Percentiles rank a stretch among this genome's conserved stretches.
phyloP scores from a whole-genome alignment of 2,888 invertebrate species.

The Acheta domesticus region DNA sequence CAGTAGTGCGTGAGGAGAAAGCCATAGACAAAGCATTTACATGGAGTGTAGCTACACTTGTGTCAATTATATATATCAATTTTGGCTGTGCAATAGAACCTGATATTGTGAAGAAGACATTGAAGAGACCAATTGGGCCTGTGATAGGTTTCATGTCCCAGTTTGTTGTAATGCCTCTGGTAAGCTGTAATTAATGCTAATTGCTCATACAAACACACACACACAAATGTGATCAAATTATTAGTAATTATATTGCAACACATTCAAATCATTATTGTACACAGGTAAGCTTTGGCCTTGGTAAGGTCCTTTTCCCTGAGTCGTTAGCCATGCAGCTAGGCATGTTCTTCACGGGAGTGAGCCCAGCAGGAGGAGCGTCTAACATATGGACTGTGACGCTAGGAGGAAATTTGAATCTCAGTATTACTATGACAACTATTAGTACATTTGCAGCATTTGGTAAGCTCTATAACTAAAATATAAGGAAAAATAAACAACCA shows the following conservation, averaged over 20 bases:
- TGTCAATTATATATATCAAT: slow-evolving; percentile 80
- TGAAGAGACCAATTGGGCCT: slow-evolving; percentile 73
- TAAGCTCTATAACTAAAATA: slow-evolving; percentile 44
- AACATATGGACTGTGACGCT: slow-evolving; percentile 94
- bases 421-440: slow-evolving; percentile 91
- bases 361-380: slow-evolving; percentile 92
- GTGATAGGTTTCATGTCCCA: slow-evolving; percentile 74
- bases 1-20: slow-evolving; percentile 59
- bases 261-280: neutral
- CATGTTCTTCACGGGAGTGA: slow-evolving; percentile 84
- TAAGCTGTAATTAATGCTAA: slow-evolving; percentile 48
- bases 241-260: neutral
- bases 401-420: slow-evolving; percentile 88
- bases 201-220: neutral
- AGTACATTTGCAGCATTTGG: slow-evolving; percentile 85
- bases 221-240: neutral
- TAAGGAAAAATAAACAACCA: neutral
- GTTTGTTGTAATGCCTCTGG: slow-evolving; percentile 81
- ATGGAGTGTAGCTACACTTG: slow-evolving; percentile 68
- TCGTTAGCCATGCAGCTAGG: slow-evolving; percentile 72
- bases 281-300: slow-evolving; percentile 72
- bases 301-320: slow-evolving; percentile 66
- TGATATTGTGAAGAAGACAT: slow-evolving; percentile 60
- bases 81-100: slow-evolving; percentile 87
- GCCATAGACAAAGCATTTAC: slow-evolving; percentile 72